Conservation (phyloP, 2,113 vertebrate genomes). For the Paradoxurus hermaphroditus region DNA sequence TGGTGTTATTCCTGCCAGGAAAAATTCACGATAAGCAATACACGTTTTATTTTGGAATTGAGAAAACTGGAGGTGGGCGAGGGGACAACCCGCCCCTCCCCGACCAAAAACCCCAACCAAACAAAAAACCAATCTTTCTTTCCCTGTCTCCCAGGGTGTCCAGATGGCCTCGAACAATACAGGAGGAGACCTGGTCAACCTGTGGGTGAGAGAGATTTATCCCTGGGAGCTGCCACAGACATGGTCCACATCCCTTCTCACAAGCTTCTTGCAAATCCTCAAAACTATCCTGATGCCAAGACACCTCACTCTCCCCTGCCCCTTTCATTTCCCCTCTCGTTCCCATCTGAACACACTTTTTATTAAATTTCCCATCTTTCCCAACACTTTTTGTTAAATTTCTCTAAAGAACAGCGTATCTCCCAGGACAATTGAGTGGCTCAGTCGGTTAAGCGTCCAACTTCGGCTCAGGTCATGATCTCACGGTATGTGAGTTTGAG, state of each 20-base stretch:
- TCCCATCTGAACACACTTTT: background rate
- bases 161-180: background rate
- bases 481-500: too few species aligned
- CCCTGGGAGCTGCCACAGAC: background rate
- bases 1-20: background rate
- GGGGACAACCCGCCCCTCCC: background rate
- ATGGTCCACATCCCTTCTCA: background rate
- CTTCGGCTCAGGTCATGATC: too few species aligned
- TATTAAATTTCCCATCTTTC: background rate
- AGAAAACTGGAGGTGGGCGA: background rate
- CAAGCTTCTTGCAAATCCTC: background rate
- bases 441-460: too few species aligned
- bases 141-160: background rate
- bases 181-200: background rate
- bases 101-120: background rate
- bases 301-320: background rate
- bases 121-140: background rate
- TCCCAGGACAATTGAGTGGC: background rate
- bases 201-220: background rate
- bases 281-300: background rate
- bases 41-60: background rate
- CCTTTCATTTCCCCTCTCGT: background rate
- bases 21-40: background rate
- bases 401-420: background rate
- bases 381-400: background rate